Evolutionary conservation across 2,113 vertebrate species (phyloP).

Genomic region (Miniopterus natalensis): DNA sequence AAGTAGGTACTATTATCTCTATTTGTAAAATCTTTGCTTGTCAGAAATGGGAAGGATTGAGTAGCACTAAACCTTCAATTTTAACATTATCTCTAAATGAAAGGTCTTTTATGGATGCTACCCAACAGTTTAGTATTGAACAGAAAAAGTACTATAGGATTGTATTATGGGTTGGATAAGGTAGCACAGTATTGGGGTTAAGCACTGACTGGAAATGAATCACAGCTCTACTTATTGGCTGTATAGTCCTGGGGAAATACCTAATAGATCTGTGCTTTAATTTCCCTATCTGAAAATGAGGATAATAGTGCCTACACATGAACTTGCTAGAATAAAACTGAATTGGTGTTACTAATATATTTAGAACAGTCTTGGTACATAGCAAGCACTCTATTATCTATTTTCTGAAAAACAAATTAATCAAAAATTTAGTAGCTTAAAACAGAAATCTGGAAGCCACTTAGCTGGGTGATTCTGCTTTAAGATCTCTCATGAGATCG

Average conservation of each 20-base stretch:
- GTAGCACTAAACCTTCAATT: background rate
- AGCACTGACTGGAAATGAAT: background rate
- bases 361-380: background rate
- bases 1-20: background rate
- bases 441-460: background rate
- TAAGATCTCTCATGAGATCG: background rate
- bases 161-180: background rate
- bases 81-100: background rate
- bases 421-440: background rate
- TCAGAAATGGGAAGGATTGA: constrained; percentile 11
- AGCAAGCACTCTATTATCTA: background rate
- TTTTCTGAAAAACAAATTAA: background rate
- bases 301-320: background rate
- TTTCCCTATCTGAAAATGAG: constrained; percentile 11
- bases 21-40: background rate
- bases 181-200: background rate
- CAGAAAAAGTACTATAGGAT: background rate
- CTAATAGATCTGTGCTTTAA: background rate
- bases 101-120: background rate
- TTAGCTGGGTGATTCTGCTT: background rate
- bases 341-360: constrained; percentile 29
- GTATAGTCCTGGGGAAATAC: background rate
- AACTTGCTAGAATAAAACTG: background rate
- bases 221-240: background rate
- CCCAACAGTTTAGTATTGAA: background rate